A percentile compares a stretch with the other conserved stretches of the same genome.
Conservation (phyloP, 2,888 invertebrate species). For the Lasiommata megera region DNA sequence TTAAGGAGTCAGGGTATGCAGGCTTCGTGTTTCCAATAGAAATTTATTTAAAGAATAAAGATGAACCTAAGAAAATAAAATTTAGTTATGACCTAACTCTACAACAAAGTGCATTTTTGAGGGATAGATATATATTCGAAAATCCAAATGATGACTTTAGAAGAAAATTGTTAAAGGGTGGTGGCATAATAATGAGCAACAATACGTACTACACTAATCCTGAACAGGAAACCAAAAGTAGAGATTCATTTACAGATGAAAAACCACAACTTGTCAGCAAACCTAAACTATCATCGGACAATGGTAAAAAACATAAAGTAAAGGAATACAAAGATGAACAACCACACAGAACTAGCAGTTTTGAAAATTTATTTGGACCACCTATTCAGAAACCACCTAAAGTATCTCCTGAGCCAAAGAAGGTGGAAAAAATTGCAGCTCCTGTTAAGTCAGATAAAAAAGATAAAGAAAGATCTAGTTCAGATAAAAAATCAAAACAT, state of each 20-base stretch:
- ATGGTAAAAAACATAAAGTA: constrained; percentile 82
- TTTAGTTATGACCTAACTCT: constrained; percentile 93
- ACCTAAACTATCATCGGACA: constrained; percentile 84
- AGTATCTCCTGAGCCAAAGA: constrained; percentile 85
- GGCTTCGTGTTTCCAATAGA: constrained; percentile 95
- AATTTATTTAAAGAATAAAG: constrained; percentile 92
- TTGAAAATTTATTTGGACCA: constrained; percentile 91
- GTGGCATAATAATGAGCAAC: constrained; percentile 83
- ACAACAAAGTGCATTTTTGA: constrained; percentile 87
- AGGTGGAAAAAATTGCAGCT: constrained; percentile 58
- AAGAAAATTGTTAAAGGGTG: constrained; percentile 92
- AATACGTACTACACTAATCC: constrained; percentile 72
- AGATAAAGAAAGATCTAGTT: constrained; percentile 77
- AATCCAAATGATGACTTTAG: constrained; percentile 95
- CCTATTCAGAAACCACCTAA: constrained; percentile 90
- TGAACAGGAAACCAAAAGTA: constrained; percentile 79
- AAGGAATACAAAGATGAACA: constrained; percentile 80
- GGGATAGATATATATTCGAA: constrained; percentile 92
- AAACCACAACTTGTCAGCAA: constrained; percentile 85
- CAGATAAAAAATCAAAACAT: constrained; percentile 74
- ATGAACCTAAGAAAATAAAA: constrained; percentile 92
- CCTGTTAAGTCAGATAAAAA: constrained; percentile 75
- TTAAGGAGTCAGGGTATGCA: constrained; percentile 97
- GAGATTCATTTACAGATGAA: constrained; percentile 81
- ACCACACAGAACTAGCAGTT: constrained; percentile 82